Base-by-base conservation (phyloP, 2,113 vertebrate species). In the Cephalopholis sonnerati region DNA sequence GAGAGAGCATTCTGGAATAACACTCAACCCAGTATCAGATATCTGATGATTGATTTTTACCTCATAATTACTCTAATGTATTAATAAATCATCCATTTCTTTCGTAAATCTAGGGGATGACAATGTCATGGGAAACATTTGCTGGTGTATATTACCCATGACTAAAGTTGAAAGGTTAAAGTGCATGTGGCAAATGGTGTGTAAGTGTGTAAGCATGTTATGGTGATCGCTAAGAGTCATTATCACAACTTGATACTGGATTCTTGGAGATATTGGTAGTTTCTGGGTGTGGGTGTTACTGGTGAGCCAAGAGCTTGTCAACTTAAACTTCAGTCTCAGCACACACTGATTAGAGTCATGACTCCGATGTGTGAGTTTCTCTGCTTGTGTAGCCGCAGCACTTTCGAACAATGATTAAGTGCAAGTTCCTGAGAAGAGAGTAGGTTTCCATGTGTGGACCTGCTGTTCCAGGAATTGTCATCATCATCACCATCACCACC, bases 71-170 rank as follows among this genome's bases (percentile, higher is more conserved):
- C 88, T 85, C 78, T 91, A 91, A 90, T 90, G 88, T 91, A 93
- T 94, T 92, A 94, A 94, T 94, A 91, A 94, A 94, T 94, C 91
- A 91, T 92, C 83, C 46, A 76, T 90, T 90, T 92, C 86, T 84
- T 90, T 87, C 69, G 85, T 83, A 91, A 91, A 92, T 93, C 79
- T 59, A 70, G 75, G 76, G 67, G 39, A 82, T 83, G 86, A 63
- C 66, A 46, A 57, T 72, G 79, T 81, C 88, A 55, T 66, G 82
- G 83, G 92, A 87, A 85, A 85, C 57, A 74, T 87, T 81, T 66
- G 71, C 48, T 57, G 84, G 81, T 87, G 65, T 89, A 73, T 65
- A 36, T 93, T 88, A 90, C 83, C 18, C 59, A 16, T 41, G 77
- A 17, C 68, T 58, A 84, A 61, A 82, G 88, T 84, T 90, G 83